These are phyloP conservation scores for Agrotis segetum DNA, from an alignment of 2,888 invertebrate species.

Conservation along the genomic window DNA sequence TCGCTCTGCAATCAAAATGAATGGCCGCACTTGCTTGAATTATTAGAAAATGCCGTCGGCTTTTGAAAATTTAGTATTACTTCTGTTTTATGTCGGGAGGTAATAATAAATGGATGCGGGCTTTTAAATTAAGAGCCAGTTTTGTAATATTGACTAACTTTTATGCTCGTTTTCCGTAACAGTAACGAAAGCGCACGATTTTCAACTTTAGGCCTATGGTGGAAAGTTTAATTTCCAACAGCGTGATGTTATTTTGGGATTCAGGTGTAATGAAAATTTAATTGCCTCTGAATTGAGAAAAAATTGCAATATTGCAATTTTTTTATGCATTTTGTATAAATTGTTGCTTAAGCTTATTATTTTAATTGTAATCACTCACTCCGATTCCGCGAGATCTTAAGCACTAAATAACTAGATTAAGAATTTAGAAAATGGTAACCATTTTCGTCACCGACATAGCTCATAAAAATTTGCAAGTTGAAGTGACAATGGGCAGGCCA, in stretches of 20 bases:
- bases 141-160: constrained; percentile 10
- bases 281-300: not conserved
- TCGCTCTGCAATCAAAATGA: constrained; percentile 55
- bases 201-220: not conserved
- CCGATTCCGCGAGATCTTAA: too few relatives aligned
- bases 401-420: too few relatives aligned
- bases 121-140: constrained; percentile 11
- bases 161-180: not conserved
- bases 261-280: not conserved
- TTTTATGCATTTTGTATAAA: not conserved
- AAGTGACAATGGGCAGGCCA: too few relatives aligned
- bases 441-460: too few relatives aligned
- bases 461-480: too few relatives aligned
- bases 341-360: too few relatives aligned
- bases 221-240: not conserved
- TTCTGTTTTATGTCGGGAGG: constrained; percentile 31
- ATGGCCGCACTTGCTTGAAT: constrained; percentile 51
- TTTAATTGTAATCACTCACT: not conserved
- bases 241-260: not conserved
- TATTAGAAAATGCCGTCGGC: constrained; percentile 61
- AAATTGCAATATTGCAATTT: not conserved
- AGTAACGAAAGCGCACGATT: not conserved
- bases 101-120: constrained; percentile 25
- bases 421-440: too few relatives aligned
- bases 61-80: constrained; percentile 53